Percentiles rank a stretch among this genome's conserved stretches.
phyloP scores from a whole-genome alignment of 2,113 vertebrate species.

The Crocuta crocuta region DNA sequence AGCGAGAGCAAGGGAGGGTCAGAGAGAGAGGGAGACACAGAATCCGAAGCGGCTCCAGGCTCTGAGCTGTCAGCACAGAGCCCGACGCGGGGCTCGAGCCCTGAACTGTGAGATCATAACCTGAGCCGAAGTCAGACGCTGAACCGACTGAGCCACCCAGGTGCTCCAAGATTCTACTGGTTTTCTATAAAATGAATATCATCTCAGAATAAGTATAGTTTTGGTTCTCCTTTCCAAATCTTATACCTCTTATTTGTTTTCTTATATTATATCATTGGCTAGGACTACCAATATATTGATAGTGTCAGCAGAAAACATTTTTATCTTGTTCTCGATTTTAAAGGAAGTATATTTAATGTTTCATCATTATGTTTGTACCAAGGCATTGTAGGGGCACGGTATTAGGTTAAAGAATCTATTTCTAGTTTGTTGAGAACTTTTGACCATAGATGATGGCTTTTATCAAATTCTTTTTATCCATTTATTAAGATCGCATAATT shows the following conservation, averaged over 20 bases:
- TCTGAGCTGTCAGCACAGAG: too few relatives aligned
- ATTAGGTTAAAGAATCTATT: neutral
- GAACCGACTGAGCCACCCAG: too few relatives aligned
- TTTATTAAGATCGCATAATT: neutral
- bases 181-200: neutral
- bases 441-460: neutral
- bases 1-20: too few relatives aligned
- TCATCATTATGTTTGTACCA: neutral
- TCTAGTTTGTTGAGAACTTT: neutral
- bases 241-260: neutral
- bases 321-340: neutral
- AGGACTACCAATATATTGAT: neutral
- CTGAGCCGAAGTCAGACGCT: too few relatives aligned
- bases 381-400: neutral
- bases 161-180: neutral
- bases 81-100: too few relatives aligned
- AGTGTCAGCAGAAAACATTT: neutral
- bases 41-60: too few relatives aligned
- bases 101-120: too few relatives aligned
- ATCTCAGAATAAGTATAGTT: constrained; percentile 1
- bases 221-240: constrained; percentile 6
- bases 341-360: neutral
- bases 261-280: neutral
- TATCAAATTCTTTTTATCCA: neutral
- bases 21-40: too few relatives aligned